Base-by-base conservation (phyloP, 2,797 vertebrate species). In the Lithobates sylvaticus region DNA sequence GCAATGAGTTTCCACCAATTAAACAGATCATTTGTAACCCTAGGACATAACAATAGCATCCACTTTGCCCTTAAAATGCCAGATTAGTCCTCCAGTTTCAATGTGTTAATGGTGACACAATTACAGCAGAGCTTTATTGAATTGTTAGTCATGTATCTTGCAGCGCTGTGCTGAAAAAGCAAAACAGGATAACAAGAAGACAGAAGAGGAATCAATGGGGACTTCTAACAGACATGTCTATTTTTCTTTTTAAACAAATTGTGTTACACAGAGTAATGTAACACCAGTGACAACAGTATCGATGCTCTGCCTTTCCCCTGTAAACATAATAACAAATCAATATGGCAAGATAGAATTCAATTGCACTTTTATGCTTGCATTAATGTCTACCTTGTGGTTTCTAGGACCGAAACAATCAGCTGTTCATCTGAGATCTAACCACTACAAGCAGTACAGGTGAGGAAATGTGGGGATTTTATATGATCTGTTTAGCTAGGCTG, bases 301-400 rank as follows among this genome's bases (percentile, higher is more conserved):
- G 70, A 82, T 74, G 80, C 39, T 54, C 34, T 64, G 80, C 21
- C 64, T 74, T 74, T 73, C 69, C 70, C 34, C 80, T 82, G 70
- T 74, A 74, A 73, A 73, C 80, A 74, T 74, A 73, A 82, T 44
- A 81, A 73, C 50, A 82, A 82, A 82, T 82, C 80, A 82, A 82
- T 82, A 82, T 47, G 36, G 70, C 54, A 74, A 61, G 54, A 36
- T 36, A 73, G 70, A 74, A 74, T 65, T 65, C 39, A 74, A 74
- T 65, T 82, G 32, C 34, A 64, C 77, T 69, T 68, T 79, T 78
- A 44, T n/a, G 34, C 27, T 16, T 73, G 42, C 18, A 69, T 80
- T 67, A 8, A 26, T 26, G 34, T 82, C 70, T 73, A 74, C 34
- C 9, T 54, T 61, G 69, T 61, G 34, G 34, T 72, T 61, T 81